Percentiles rank a stretch among this genome's conserved stretches.
phyloP scores from a whole-genome alignment of 2,113 vertebrate genomes.

The Oryzias curvinotus region DNA sequence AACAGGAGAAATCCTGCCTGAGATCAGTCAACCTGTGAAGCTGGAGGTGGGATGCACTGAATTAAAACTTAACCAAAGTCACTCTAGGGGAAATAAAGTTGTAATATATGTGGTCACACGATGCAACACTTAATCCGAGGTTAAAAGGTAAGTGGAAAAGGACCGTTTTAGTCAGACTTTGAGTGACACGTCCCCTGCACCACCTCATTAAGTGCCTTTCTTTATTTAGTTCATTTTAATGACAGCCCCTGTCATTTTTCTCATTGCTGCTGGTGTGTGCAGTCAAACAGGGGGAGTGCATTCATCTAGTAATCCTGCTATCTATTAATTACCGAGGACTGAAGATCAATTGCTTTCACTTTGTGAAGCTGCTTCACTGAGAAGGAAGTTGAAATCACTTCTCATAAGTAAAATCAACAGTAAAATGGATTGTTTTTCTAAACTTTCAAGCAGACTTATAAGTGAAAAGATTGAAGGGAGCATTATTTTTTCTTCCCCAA shows the following conservation, averaged over 20 bases:
- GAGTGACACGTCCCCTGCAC: not conserved
- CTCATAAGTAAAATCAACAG: conserved; percentile 1
- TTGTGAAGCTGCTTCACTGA: conserved; percentile 27
- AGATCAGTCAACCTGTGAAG: conserved; percentile 54
- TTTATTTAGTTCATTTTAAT: conserved; percentile 40
- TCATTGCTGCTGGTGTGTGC: conserved; percentile 31
- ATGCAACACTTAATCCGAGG: too few species aligned
- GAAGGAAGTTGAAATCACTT: conserved; percentile 8
- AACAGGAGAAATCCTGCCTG: conserved; percentile 16
- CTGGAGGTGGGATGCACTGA: conserved; percentile 4
- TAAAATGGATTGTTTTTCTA: not conserved
- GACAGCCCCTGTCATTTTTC: conserved; percentile 28
- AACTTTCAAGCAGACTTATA: too few species aligned
- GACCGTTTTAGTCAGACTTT: not conserved
- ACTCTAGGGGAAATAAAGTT: not conserved
- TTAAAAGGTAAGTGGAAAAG: not conserved
- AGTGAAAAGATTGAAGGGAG: too few species aligned
- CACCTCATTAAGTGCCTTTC: not conserved
- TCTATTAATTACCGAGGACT: conserved; percentile 55
- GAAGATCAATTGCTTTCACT: conserved; percentile 44
- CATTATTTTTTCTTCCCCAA: too few species aligned
- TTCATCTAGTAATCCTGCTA: conserved; percentile 51
- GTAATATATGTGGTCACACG: too few species aligned
- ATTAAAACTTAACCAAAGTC: not conserved
- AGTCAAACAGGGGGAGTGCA: conserved; percentile 49